Conservation (phyloP, 2,113 vertebrate species). For the Rhinopomastus cyanomelas region DNA sequence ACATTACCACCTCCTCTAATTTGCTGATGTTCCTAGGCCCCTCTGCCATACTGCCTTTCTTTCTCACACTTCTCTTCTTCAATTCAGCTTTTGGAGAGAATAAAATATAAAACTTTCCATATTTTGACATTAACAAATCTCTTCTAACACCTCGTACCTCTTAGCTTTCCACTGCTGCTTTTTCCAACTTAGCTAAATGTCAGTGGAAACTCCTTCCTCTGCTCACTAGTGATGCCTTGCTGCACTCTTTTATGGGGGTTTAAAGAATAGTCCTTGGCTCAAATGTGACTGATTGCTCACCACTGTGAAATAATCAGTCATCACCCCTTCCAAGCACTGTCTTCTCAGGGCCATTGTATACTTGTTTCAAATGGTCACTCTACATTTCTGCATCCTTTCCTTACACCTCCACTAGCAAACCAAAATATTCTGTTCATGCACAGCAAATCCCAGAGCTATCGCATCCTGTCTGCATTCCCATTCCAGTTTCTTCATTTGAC, state of each 20-base stretch:
- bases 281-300: not conserved
- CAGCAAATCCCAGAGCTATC: not conserved
- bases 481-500: not conserved
- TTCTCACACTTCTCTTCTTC: conserved; percentile 8
- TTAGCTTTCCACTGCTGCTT: conserved; percentile 19
- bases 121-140: conserved; percentile 25
- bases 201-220: not conserved
- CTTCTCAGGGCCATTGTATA: not conserved
- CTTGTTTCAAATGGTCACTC: not conserved
- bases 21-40: not conserved
- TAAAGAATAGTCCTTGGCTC: not conserved
- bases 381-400: not conserved
- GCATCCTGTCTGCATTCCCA: not conserved
- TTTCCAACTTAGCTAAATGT: conserved; percentile 36
- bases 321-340: not conserved
- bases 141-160: conserved; percentile 27
- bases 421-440: not conserved
- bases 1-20: conserved; percentile 25
- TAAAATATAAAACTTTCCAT: conserved; percentile 10
- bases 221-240: not conserved
- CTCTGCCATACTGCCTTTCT: not conserved
- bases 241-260: not conserved
- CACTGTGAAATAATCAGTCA: not conserved
- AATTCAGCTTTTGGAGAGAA: conserved; percentile 25
- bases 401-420: not conserved